Evolutionary conservation across 2,888 invertebrate genomes (phyloP).

Genomic region (Stenolophus ochropezus): DNA sequence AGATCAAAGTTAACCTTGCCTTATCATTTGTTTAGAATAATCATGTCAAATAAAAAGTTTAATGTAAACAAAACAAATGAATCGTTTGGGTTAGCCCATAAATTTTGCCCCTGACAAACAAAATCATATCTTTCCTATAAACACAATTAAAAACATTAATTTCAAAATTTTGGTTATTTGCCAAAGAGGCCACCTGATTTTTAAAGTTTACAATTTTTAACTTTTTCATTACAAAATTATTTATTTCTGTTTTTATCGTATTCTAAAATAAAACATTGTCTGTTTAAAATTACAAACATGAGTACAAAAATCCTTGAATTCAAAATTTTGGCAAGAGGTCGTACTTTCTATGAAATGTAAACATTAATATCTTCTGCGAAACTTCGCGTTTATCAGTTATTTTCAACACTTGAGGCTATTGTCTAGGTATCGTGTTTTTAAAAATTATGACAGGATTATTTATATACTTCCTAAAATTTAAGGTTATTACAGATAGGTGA

Average conservation of each 20-base stretch:
- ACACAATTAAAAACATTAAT: slow-evolving; percentile 27
- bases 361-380: slow-evolving; percentile 16
- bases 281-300: slow-evolving; percentile 9
- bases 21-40: background rate
- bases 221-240: background rate
- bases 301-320: slow-evolving; percentile 9
- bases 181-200: slow-evolving; percentile 32
- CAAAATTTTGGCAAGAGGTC: background rate
- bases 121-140: slow-evolving; percentile 12
- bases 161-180: slow-evolving; percentile 25
- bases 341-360: background rate
- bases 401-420: background rate
- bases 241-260: background rate
- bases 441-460: no score
- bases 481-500: no score
- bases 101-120: slow-evolving; percentile 16
- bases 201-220: slow-evolving; percentile 1
- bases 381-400: background rate
- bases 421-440: background rate
- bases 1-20: background rate
- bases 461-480: no score
- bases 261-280: background rate
- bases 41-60: background rate
- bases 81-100: slow-evolving; percentile 7
- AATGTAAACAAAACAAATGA: slow-evolving; percentile 29